phyloP scores from a whole-genome alignment of 2,797 vertebrate species.

The Myotis pilosus region DNA sequence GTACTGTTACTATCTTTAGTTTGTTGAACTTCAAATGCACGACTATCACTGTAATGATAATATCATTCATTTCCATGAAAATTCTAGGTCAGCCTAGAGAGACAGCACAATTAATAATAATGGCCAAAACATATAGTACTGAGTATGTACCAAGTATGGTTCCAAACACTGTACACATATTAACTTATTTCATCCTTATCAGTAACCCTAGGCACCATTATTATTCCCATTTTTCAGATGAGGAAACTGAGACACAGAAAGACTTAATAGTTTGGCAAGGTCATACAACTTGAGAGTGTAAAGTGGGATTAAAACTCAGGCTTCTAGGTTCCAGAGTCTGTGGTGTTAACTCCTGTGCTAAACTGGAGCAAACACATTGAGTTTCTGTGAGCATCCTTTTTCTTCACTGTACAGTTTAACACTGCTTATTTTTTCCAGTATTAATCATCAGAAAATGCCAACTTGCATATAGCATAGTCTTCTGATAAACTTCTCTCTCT shows the following conservation, averaged over 20 bases:
- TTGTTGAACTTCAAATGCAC: constrained; percentile 28
- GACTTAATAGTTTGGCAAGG: neutral
- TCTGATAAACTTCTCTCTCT: constrained; percentile 45
- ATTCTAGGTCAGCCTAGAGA: constrained; percentile 27
- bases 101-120: neutral
- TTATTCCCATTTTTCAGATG: constrained; percentile 21
- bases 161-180: neutral
- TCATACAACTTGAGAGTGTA: neutral
- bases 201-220: neutral
- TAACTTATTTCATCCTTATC: neutral
- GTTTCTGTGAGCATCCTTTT: neutral
- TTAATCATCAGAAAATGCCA: neutral
- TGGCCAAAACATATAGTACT: neutral
- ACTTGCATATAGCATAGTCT: neutral
- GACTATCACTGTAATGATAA: neutral
- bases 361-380: neutral
- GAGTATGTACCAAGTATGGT: neutral
- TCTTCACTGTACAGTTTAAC: neutral
- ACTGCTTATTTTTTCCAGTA: constrained; percentile 25
- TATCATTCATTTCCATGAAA: constrained; percentile 17
- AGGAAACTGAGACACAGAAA: neutral
- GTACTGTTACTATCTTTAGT: constrained; percentile 1
- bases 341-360: neutral
- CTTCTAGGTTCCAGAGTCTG: neutral
- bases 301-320: neutral